A percentile compares a stretch with the other conserved stretches of the same genome.
Evolutionary conservation across 2,797 vertebrate genomes (phyloP).

Genomic region (Squalus acanthias): DNA sequence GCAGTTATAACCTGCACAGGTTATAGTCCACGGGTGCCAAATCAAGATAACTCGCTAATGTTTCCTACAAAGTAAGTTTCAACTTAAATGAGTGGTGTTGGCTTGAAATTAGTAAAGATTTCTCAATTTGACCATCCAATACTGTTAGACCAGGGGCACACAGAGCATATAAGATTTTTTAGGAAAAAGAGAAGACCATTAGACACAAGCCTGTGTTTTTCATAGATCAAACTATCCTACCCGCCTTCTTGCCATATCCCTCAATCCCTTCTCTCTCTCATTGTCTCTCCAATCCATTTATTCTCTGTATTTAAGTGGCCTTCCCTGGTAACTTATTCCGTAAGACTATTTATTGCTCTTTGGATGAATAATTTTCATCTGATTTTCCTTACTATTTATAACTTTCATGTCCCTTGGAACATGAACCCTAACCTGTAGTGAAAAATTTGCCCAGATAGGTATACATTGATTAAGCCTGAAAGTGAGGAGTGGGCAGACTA

Average conservation of each 20-base stretch:
- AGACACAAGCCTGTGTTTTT: background rate
- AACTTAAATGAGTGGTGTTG: background rate
- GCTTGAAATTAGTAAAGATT: background rate
- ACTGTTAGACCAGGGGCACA: background rate
- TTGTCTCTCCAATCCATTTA: background rate
- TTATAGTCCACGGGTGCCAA: conserved; percentile 70
- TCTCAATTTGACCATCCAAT: background rate
- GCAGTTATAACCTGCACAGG: conserved; percentile 72
- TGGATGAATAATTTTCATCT: background rate
- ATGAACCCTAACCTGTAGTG: background rate
- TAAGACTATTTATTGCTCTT: background rate
- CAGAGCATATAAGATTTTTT: background rate
- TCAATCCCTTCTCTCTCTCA: background rate
- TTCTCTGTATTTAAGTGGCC: background rate
- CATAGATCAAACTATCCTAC: background rate
- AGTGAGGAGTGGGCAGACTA: background rate
- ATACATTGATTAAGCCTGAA: background rate
- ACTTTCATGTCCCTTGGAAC: background rate
- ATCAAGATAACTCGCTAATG: conserved; percentile 86
- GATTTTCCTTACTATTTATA: background rate
- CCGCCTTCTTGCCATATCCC: conserved; percentile 41
- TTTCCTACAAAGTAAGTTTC: conserved; percentile 88
- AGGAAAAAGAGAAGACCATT: background rate
- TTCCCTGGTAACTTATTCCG: background rate
- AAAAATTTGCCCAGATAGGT: background rate